Conservation (phyloP, 37 sponge, comb jelly and placozoan species). For the Axinella damicornis region DNA sequence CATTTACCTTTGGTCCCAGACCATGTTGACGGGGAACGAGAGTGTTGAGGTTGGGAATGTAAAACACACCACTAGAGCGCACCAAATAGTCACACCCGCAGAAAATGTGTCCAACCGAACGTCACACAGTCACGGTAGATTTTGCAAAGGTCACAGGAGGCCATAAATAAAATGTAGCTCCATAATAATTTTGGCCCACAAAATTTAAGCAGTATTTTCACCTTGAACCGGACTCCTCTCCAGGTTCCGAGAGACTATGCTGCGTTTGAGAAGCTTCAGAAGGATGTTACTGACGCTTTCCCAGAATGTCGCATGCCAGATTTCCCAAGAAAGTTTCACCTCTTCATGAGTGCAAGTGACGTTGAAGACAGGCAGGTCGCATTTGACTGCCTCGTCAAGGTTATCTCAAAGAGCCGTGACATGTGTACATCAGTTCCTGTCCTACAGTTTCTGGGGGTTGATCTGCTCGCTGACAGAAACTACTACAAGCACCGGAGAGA, state of each 20-base stretch:
- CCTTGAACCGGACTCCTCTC: background rate
- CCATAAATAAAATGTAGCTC: too few relatives aligned
- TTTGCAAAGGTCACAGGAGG: too few relatives aligned
- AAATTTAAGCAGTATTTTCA: too few relatives aligned
- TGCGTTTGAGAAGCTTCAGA: slow-evolving; percentile 78
- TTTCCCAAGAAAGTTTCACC: slow-evolving; percentile 59
- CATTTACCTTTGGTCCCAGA: too few relatives aligned
- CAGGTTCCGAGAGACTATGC: slow-evolving; percentile 71
- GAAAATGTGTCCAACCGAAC: too few relatives aligned
- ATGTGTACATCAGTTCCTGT: slow-evolving; percentile 45
- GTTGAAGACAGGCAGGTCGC: slow-evolving; percentile 71
- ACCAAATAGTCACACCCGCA: too few relatives aligned
- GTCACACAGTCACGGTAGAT: too few relatives aligned
- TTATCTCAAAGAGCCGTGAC: slow-evolving; percentile 25
- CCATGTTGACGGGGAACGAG: too few relatives aligned
- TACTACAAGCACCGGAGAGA: slow-evolving; percentile 55
- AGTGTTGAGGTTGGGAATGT: too few relatives aligned
- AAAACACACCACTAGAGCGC: too few relatives aligned
- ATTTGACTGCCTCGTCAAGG: slow-evolving; percentile 69
- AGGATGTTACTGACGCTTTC: slow-evolving; percentile 33
- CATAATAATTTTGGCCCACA: too few relatives aligned
- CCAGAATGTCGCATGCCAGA: slow-evolving; percentile 61
- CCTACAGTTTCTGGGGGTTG: slow-evolving; percentile 61
- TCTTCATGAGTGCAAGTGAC: slow-evolving; percentile 58
- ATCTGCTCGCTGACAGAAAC: slow-evolving; percentile 45